Percentiles rank a stretch among this genome's conserved stretches.
phyloP scores from a whole-genome alignment of 2,888 invertebrate species.

The Bruchidius siliquastri region DNA sequence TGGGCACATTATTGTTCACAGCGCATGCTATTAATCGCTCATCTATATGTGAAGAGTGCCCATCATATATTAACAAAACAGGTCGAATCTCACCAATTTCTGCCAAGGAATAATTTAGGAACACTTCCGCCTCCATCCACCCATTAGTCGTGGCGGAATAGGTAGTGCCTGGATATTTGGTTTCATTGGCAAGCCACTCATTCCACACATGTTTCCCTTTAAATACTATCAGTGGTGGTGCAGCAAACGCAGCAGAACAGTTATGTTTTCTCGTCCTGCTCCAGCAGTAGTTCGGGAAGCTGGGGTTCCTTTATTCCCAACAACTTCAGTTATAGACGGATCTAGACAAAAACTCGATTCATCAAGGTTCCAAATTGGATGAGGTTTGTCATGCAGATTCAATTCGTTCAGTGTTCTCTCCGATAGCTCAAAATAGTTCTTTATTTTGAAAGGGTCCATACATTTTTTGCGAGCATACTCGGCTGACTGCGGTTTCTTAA shows the following conservation, averaged over 20 bases:
- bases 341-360: conserved; percentile 18
- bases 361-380: conserved; percentile 15
- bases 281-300: conserved; percentile 10
- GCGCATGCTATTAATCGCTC: conserved; percentile 10
- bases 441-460: conserved; percentile 3
- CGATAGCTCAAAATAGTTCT: conserved; percentile 2
- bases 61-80: conserved; percentile 34
- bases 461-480: conserved; percentile 2
- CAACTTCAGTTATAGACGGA: conserved; percentile 16
- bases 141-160: conserved; percentile 11
- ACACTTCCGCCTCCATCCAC: conserved; percentile 35
- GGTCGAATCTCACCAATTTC: conserved; percentile 32
- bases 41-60: conserved; percentile 31
- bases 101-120: conserved; percentile 33
- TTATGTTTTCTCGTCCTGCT: conserved; percentile 9
- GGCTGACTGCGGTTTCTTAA: conserved; percentile 2
- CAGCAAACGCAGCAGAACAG: conserved; percentile 8
- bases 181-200: conserved; percentile 2
- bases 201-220: conserved; percentile 11
- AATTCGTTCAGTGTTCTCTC: background rate
- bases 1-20: conserved; percentile 2
- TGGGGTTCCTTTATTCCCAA: conserved; percentile 11
- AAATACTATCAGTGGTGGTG: conserved; percentile 8
- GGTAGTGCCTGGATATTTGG: conserved; percentile 7
- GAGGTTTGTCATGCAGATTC: conserved; percentile 3